Conservation (phyloP, 2,113 vertebrate species). For the Mustelus asterias region DNA sequence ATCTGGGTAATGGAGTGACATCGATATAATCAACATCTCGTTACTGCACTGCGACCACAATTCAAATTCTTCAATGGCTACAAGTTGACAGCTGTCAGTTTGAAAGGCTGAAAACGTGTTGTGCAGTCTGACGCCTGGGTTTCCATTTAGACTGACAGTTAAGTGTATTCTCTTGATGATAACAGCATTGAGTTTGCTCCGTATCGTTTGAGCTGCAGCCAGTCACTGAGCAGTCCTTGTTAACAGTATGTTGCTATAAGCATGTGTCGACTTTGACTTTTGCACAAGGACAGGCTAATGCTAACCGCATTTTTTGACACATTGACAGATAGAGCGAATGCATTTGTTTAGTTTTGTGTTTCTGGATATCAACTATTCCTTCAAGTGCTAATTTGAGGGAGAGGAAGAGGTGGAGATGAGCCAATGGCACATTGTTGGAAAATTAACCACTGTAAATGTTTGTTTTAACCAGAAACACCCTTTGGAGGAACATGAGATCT, state of each 20-base stretch:
- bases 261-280: slow-evolving; percentile 12
- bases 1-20: background rate
- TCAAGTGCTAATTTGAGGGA: background rate
- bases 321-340: background rate
- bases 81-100: slow-evolving; percentile 50
- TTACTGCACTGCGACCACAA: slow-evolving; percentile 51
- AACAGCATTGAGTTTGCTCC: slow-evolving; percentile 49
- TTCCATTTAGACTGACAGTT: slow-evolving; percentile 35
- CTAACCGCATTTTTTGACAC: background rate
- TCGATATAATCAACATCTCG: slow-evolving; percentile 43
- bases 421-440: background rate
- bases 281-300: background rate
- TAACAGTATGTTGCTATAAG: slow-evolving; percentile 41
- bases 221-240: slow-evolving; percentile 42
- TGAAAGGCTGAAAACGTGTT: slow-evolving; percentile 48
- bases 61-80: slow-evolving; percentile 59
- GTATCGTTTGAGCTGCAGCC: slow-evolving; percentile 42
- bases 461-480: slow-evolving; percentile 5
- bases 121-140: slow-evolving; percentile 44
- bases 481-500: background rate
- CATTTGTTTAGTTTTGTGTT: background rate
- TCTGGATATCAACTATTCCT: background rate
- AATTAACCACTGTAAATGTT: background rate
- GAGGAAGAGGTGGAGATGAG: background rate
- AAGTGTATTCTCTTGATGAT: slow-evolving; percentile 44